A percentile compares a stretch with the other conserved stretches of the same genome.
phyloP scores from a whole-genome alignment of 2,113 vertebrate species.

The Halcyon malimbica region DNA sequence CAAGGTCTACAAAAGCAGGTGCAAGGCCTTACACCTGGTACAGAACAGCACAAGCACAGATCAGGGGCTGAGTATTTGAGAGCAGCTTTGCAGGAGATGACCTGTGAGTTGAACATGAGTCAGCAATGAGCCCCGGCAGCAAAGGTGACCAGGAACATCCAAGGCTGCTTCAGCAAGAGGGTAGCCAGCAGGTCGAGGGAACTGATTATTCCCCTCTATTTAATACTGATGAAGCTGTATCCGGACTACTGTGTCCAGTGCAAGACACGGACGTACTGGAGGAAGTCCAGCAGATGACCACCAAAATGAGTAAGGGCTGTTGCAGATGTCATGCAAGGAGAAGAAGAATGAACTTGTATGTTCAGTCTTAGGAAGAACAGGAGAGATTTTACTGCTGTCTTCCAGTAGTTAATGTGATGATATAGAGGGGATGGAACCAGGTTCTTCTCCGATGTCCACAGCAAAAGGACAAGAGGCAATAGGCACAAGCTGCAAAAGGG shows the following conservation, averaged over 20 bases:
- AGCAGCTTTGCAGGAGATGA: not conserved
- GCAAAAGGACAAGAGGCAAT: not conserved
- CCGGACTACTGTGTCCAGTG: not conserved
- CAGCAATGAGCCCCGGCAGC: not conserved
- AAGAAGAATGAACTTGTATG: not conserved
- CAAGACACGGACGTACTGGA: not conserved
- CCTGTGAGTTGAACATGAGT: not conserved
- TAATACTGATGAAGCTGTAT: not conserved
- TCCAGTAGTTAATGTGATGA: not conserved
- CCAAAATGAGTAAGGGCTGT: not conserved
- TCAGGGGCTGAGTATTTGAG: accelerated
- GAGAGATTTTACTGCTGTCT: not conserved
- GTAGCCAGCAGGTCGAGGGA: not conserved
- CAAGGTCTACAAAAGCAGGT: not conserved
- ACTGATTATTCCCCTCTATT: not conserved
- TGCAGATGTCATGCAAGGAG: not conserved
- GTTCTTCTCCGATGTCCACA: not conserved
- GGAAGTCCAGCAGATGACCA: not conserved
- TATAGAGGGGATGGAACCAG: not conserved
- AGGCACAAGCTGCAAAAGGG: not conserved
- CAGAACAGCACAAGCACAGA: not conserved
- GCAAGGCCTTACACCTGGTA: not conserved
- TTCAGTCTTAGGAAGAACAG: not conserved
- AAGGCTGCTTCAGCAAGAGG: not conserved
- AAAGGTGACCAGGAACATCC: not conserved